Evolutionary conservation across 2,113 vertebrate species (phyloP).

Genomic region (Syngnathus typhle): DNA sequence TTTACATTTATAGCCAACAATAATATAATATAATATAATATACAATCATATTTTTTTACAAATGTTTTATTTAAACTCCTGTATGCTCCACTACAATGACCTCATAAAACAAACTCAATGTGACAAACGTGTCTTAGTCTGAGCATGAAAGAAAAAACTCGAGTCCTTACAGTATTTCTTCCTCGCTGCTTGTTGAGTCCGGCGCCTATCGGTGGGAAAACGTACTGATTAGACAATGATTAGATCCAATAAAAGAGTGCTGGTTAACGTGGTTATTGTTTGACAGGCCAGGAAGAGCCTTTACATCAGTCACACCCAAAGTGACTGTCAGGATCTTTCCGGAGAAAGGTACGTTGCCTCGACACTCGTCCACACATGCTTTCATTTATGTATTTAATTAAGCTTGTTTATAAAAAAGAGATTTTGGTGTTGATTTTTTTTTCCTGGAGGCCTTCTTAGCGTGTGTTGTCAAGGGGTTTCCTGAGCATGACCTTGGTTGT

Average conservation of each 20-base stretch:
- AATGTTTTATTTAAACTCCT: neutral
- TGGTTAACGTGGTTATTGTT: conserved; percentile 67
- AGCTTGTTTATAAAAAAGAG: too few species aligned
- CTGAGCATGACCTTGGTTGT: neutral
- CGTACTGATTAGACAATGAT: conserved; percentile 69
- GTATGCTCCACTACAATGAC: neutral
- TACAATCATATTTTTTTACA: too few species aligned
- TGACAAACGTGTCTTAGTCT: neutral
- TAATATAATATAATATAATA: too few species aligned
- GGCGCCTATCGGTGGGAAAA: conserved; percentile 39
- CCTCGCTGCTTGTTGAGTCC: conserved; percentile 30
- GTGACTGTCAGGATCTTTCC: conserved; percentile 40
- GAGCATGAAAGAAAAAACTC: neutral
- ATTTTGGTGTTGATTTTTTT: neutral
- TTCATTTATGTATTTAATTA: conserved; percentile 1
- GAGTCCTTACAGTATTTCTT: conserved; percentile 9
- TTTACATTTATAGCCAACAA: too few species aligned
- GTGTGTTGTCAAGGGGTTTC: neutral
- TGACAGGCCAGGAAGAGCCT: conserved; percentile 50
- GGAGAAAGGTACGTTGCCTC: conserved; percentile 50
- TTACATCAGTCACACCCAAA: conserved; percentile 26
- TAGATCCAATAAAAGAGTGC: conserved; percentile 70
- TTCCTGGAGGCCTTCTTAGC: neutral
- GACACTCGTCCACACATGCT: neutral
- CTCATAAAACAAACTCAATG: neutral